Base-by-base conservation (phyloP, 2,113 vertebrate species). In the Cisticola juncidis region DNA sequence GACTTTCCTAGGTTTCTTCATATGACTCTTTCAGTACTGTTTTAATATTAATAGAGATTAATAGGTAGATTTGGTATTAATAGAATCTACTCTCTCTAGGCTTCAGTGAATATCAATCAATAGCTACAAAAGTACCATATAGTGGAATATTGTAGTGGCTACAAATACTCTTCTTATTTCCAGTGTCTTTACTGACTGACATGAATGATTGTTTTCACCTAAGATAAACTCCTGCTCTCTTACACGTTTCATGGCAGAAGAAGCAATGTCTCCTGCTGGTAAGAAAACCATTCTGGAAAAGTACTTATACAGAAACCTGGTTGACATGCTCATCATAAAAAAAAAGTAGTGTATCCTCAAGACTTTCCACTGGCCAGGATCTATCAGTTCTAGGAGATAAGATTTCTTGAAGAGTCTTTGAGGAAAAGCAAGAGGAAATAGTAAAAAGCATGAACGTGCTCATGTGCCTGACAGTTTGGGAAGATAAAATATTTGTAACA, bases 31-130 rank as follows among this genome's bases (percentile, higher is more conserved):
- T 69, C 51, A 69, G 24, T 62, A 26, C 44, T 90, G 5, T 70
- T 94, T 93, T 90, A 82, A 95, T 94, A 96, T 95, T 93, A 81
- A 96, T 90, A 92, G 47, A 62, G 66, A 66, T 68, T 96, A 92
- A 95, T 87, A 94, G 35, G 44, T 81, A 72, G 33, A 81, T 79
- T 40, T 74, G 36, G 21, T 93, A 97, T 94, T 95, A 94, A 96
- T 94, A 90, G 76, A 92, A 90, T 47, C n/a, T 47, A n/a, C 3
- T 61, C 5, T 90, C 33, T 77, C 54, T 80, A 77, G 50, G 28
- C 85, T 95, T 91, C 82, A 86, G 24, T 40, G 82, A 78, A 25
- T 82, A 92, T 94, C 62, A 92, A 87, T 95, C 87, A 94, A 77
- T n/a, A 94, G 31, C 85, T 92, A 15, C 14, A 70, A 73, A 96